Percentiles rank a stretch among this genome's conserved stretches.
Conservation (phyloP, 2,888 invertebrate species). For the Archaeoteleia sp. region DNA sequence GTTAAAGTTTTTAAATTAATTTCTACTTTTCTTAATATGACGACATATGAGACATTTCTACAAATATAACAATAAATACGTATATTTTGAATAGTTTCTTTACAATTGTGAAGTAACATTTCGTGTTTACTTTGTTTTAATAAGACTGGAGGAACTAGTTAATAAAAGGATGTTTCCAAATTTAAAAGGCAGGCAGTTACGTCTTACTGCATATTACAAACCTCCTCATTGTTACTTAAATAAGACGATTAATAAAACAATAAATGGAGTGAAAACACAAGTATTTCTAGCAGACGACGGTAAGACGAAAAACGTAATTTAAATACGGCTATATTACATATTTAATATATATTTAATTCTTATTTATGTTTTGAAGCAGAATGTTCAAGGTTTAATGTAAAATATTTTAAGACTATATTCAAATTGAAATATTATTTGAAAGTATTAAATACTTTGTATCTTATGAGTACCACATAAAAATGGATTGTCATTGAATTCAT, state of each 20-base stretch:
- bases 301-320: no score
- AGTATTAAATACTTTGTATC: slow-evolving; percentile 6
- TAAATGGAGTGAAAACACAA: slow-evolving; percentile 57
- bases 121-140: background rate
- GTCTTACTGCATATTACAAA: slow-evolving; percentile 58
- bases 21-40: no score
- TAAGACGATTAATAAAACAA: slow-evolving; percentile 55
- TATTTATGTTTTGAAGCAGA: no score
- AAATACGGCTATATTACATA: no score
- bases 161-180: slow-evolving; percentile 36
- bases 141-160: background rate
- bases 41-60: no score
- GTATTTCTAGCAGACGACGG: slow-evolving; percentile 58
- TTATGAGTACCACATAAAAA: slow-evolving; percentile 8
- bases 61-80: no score
- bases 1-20: no score
- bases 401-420: no score
- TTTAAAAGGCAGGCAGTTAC: slow-evolving; percentile 61
- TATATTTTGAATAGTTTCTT: no score
- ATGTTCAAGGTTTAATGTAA: no score
- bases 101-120: background rate
- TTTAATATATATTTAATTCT: no score
- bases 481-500: no score
- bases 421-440: slow-evolving; percentile 11
- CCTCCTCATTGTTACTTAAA: slow-evolving; percentile 65